Conservation (phyloP, 2,113 vertebrate genomes). For the Columba livia region DNA sequence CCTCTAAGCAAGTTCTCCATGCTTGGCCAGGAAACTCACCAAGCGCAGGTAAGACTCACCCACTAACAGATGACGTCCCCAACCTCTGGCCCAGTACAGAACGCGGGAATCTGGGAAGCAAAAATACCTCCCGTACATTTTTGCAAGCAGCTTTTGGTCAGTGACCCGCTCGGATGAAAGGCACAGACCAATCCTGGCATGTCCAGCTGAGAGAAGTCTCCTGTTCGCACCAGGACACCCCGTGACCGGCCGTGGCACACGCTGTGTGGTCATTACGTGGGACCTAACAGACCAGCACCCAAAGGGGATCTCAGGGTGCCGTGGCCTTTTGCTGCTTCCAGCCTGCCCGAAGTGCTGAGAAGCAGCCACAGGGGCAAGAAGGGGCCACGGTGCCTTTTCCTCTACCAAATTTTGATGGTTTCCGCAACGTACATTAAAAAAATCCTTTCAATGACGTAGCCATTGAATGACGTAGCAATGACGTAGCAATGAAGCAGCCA, state of each 20-base stretch:
- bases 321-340: not conserved
- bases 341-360: not conserved
- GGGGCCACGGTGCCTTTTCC: not conserved
- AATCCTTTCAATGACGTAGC: not conserved
- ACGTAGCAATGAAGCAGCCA: too few relatives aligned
- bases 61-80: not conserved
- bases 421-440: not conserved
- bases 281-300: not conserved
- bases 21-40: not conserved
- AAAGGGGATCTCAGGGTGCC: not conserved
- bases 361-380: not conserved
- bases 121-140: not conserved
- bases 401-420: not conserved
- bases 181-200: not conserved
- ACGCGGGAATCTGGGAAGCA: accelerated
- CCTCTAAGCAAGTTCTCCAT: not conserved
- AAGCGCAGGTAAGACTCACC: not conserved
- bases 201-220: not conserved
- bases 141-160: not conserved
- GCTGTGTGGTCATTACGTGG: not conserved
- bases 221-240: not conserved
- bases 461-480: too few relatives aligned
- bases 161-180: not conserved
- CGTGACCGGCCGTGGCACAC: not conserved
- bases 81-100: not conserved